These are phyloP conservation scores for Hemitrygon akajei DNA, from an alignment of 2,797 vertebrate species.

Conservation along the genomic window DNA sequence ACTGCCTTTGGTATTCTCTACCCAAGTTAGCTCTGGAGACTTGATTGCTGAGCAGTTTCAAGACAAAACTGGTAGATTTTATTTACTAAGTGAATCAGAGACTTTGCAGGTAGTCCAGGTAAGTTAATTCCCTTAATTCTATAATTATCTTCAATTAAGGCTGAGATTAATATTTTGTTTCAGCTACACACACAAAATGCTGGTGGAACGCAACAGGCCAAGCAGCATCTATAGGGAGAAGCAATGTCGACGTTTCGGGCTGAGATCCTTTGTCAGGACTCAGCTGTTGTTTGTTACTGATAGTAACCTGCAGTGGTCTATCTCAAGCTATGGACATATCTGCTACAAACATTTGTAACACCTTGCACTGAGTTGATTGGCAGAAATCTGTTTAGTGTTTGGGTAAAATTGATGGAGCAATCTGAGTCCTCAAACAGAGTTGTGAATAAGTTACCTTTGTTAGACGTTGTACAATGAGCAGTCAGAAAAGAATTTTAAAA, in stretches of 20 bases:
- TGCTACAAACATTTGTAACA: neutral
- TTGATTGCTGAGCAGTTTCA: too few species aligned
- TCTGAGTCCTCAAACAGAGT: neutral
- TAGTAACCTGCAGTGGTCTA: neutral
- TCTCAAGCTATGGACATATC: too few species aligned
- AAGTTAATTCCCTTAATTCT: neutral
- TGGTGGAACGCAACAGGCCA: too few species aligned
- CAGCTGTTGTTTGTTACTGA: neutral
- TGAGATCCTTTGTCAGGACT: too few species aligned
- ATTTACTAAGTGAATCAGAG: too few species aligned
- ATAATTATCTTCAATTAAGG: neutral
- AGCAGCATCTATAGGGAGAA: too few species aligned
- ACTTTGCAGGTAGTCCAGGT: too few species aligned
- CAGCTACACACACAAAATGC: too few species aligned
- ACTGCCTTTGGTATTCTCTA: too few species aligned
- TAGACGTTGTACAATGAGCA: neutral
- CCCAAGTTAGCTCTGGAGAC: too few species aligned
- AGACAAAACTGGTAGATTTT: too few species aligned
- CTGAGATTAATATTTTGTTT: neutral
- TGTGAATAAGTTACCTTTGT: constrained; percentile 11
- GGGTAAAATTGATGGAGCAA: neutral
- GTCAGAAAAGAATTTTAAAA: neutral
- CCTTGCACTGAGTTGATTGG: neutral
- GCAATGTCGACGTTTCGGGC: too few species aligned
- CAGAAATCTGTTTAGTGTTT: neutral